phyloP scores from a whole-genome alignment of 1,140 invertebrate species.

The Tetragonula clypearis region DNA sequence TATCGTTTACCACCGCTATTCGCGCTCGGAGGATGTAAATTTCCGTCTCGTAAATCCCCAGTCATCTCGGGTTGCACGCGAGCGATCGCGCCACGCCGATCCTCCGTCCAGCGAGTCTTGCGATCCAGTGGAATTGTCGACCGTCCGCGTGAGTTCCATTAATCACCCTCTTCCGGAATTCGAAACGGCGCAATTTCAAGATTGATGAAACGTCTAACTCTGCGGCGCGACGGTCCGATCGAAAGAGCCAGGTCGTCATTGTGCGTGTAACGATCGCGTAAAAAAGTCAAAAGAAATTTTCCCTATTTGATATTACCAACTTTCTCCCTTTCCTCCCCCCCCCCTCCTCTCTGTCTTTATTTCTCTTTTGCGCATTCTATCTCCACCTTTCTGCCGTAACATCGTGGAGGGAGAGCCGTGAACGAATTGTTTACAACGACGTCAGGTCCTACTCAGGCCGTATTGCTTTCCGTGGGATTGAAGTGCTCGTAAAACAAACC shows the following conservation, averaged over 20 bases:
- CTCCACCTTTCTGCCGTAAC: background rate
- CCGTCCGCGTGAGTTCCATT: slow-evolving; percentile 4
- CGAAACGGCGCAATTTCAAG: slow-evolving; percentile 37
- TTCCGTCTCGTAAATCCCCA: background rate
- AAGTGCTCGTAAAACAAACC: slow-evolving; percentile 77
- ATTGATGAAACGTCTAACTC: slow-evolving; percentile 36
- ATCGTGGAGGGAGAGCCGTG: background rate
- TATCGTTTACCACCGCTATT: background rate
- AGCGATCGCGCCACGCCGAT: background rate
- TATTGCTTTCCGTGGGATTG: slow-evolving; percentile 77
- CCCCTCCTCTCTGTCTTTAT: background rate
- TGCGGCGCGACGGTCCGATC: background rate
- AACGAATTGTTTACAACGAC: slow-evolving; percentile 59
- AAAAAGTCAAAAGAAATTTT: slow-evolving; percentile 47
- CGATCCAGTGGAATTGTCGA: background rate
- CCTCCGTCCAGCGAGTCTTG: background rate
- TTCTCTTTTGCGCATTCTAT: background rate
- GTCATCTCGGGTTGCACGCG: background rate
- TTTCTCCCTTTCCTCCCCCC: background rate
- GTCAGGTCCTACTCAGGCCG: slow-evolving; percentile 73
- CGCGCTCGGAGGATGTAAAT: background rate
- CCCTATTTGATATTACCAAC: slow-evolving; percentile 44
- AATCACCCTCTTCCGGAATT: slow-evolving; percentile 35
- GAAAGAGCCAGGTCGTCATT: slow-evolving; percentile 1
- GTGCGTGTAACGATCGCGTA: slow-evolving; percentile 37